These are phyloP conservation scores for Charina bottae DNA, from an alignment of 2,113 vertebrate genomes.

Conservation along the genomic window DNA sequence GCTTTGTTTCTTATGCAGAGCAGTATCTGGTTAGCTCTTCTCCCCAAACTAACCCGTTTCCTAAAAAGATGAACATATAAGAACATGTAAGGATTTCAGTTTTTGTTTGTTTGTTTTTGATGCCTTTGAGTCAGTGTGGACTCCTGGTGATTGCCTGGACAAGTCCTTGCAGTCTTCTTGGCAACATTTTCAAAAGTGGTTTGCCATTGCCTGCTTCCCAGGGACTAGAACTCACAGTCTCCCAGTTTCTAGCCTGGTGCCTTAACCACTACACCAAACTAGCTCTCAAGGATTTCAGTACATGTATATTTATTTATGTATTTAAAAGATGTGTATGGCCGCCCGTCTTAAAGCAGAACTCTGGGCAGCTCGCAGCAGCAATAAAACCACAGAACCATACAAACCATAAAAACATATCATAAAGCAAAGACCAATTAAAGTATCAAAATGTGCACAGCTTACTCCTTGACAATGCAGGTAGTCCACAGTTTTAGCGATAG, in stretches of 20 bases:
- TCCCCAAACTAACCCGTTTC: neutral
- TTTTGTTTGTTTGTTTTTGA: neutral
- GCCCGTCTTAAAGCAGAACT: neutral
- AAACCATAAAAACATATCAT: neutral
- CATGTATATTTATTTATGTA: neutral
- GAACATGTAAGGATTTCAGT: neutral
- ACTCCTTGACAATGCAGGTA: conserved; percentile 98
- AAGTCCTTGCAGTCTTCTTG: neutral
- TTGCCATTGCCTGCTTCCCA: neutral
- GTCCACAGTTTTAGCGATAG: conserved; percentile 93
- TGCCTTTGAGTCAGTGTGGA: neutral
- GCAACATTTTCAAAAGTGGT: neutral
- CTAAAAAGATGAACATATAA: neutral
- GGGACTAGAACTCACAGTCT: neutral
- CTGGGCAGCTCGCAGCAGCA: neutral
- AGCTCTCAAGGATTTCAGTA: neutral
- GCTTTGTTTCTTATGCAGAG: neutral
- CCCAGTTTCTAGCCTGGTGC: neutral
- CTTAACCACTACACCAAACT: neutral
- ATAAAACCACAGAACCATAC: neutral
- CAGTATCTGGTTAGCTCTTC: neutral
- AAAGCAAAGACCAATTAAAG: neutral
- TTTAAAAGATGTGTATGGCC: neutral
- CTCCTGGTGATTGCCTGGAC: neutral
- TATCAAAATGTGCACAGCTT: conserved; percentile 54